phyloP scores from a whole-genome alignment of 2,113 vertebrate genomes.

The Plecotus auritus region DNA sequence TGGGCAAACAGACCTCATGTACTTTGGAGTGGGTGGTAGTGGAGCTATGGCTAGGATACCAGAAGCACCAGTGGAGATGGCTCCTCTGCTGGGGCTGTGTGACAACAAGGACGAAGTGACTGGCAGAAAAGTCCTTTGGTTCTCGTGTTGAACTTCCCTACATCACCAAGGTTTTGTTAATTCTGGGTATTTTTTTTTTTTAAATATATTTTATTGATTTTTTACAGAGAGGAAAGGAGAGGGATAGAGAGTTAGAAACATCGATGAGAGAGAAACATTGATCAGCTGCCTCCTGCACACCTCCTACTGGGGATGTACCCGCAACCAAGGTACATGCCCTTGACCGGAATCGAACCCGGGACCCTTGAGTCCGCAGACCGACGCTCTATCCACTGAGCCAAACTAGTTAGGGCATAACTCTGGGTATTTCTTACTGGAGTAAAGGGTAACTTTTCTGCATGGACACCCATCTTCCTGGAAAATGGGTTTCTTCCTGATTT shows the following conservation, averaged over 20 bases:
- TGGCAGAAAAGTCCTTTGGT: background rate
- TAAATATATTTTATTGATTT: too few species aligned
- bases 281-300: too few species aligned
- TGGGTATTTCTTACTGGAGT: background rate
- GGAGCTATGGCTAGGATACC: background rate
- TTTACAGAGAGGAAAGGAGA: too few species aligned
- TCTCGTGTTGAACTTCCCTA: background rate
- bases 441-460: background rate
- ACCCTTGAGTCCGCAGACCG: too few species aligned
- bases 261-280: too few species aligned
- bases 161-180: background rate
- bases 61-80: background rate
- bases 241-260: too few species aligned
- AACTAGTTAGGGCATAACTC: too few species aligned
- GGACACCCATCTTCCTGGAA: background rate
- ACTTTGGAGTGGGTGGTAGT: background rate
- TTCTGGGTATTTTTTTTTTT: background rate
- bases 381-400: too few species aligned
- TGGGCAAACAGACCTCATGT: background rate
- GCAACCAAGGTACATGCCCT: too few species aligned
- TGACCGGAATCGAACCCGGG: too few species aligned
- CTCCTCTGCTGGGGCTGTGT: background rate
- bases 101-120: background rate
- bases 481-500: slow-evolving; percentile 14
- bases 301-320: too few species aligned